Percentiles rank a stretch among this genome's conserved stretches.
These are phyloP conservation scores for Ormia ochracea DNA, from an alignment of 2,888 invertebrate species.

Conservation along the genomic window DNA sequence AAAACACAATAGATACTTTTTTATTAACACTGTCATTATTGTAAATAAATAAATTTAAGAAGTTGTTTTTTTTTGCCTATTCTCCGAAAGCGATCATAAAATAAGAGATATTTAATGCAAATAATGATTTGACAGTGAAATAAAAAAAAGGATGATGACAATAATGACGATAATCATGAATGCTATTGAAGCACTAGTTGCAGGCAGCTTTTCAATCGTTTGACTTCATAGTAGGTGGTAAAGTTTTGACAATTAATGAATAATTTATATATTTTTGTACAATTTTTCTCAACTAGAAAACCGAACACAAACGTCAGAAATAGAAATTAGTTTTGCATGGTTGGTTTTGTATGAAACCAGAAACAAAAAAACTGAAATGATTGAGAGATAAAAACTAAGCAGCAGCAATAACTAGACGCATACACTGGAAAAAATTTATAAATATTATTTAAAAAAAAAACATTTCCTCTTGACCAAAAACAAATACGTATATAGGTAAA, in stretches of 20 bases:
- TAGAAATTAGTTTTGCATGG: slow-evolving; percentile 56
- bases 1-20: slow-evolving; percentile 29
- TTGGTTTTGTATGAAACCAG: slow-evolving; percentile 38
- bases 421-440: slow-evolving; percentile 7
- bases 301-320: not conserved
- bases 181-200: not conserved
- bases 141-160: not conserved
- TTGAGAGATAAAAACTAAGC: slow-evolving; percentile 40
- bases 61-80: slow-evolving; percentile 3
- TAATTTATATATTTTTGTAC: slow-evolving; percentile 43
- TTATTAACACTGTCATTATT: not conserved
- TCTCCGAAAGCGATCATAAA: not conserved
- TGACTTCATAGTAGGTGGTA: slow-evolving; percentile 31
- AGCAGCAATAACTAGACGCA: slow-evolving; percentile 21
- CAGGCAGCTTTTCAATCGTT: slow-evolving; percentile 3
- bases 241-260: slow-evolving; percentile 57
- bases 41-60: slow-evolving; percentile 40
- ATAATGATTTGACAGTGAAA: slow-evolving; percentile 30
- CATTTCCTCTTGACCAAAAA: no score
- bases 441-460: not conserved
- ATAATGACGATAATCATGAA: slow-evolving; percentile 4
- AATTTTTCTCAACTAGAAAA: not conserved
- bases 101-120: not conserved
- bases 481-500: no score
- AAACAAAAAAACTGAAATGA: not conserved